Evolutionary conservation across 1,140 invertebrate genomes (phyloP), one percentile per base, ranked within the genome.

Genomic region (Melitaea cinxia): DNA sequence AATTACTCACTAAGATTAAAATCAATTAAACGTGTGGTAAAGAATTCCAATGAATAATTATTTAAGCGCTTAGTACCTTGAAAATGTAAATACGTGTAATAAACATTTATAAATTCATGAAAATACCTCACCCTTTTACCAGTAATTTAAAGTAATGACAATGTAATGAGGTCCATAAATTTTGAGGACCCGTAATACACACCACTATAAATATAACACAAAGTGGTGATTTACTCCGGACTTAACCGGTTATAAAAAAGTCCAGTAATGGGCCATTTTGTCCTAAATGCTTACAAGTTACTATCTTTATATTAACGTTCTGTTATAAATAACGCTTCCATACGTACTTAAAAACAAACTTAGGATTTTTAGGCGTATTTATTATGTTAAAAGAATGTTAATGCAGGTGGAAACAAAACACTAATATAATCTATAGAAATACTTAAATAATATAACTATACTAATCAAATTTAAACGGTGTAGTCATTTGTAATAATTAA

Each of bases 181-280:
- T 83, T 54, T 61, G 73, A 72, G 66, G 69, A 65, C 42, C 68
- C 47, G 77, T 82, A 77, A 80, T 76, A 62, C 66, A 74, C 52
- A 70, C 68, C 70, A 70, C 68, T 70, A 80, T 78, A 80, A 81
- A 78, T 75, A 76, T 75, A 59, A 79, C 56, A 66, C 66, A 73
- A 80, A 80, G 78, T 78, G 77, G 77, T 83, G 76, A 83, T 83
- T 81, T 83, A 82, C 80, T 63, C 49, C 64, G 50, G 39, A 56
- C 66, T 68, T 26, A 60, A 52, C 57, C 57, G 71, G 69, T 75
- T 70, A 77, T 45, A 73, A 78, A 78, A 70, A 74, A 73, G 52
- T 70, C 56, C 52, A 26, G 72, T 82, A 75, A 82, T 78, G 74
- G 70, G 15, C 67, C 69, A 57, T 75, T 80, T 82, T 73, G 75